Conservation (phyloP, 2,888 invertebrate species). For the Watsonalla cultraria region DNA sequence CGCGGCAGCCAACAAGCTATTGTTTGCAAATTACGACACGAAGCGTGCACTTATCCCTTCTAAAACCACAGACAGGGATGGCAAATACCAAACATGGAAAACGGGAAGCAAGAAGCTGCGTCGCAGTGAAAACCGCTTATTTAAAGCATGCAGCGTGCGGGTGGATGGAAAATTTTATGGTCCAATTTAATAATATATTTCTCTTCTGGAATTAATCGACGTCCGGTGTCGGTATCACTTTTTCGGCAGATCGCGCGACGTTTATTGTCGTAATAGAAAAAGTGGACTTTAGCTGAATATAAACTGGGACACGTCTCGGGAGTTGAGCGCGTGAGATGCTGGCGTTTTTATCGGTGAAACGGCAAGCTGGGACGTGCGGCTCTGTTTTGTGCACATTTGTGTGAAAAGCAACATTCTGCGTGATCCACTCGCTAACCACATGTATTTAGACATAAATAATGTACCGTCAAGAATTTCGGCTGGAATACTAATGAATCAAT, state of each 20-base stretch:
- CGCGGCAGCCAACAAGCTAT: slow-evolving; percentile 70
- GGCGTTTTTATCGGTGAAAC: slow-evolving; percentile 43
- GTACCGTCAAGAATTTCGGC: slow-evolving; percentile 4
- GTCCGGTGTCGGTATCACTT: slow-evolving; percentile 32
- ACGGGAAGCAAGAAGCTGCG: slow-evolving; percentile 19
- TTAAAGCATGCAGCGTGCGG: slow-evolving; percentile 23
- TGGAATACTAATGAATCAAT: neutral
- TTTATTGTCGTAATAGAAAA: slow-evolving; percentile 44
- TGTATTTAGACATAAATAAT: slow-evolving; percentile 20
- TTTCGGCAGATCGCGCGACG: slow-evolving; percentile 33
- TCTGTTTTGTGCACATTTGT: slow-evolving; percentile 40
- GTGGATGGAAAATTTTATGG: slow-evolving; percentile 46
- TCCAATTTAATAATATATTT: slow-evolving; percentile 43
- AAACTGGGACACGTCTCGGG: slow-evolving; percentile 35
- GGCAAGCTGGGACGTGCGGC: slow-evolving; percentile 26
- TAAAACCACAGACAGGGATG: slow-evolving; percentile 34
- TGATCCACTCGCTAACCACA: slow-evolving; percentile 26
- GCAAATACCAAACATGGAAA: slow-evolving; percentile 23
- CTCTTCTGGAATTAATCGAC: slow-evolving; percentile 28
- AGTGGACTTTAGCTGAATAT: slow-evolving; percentile 50
- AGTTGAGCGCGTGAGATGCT: slow-evolving; percentile 40
- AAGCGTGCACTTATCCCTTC: slow-evolving; percentile 46
- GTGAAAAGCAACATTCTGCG: slow-evolving; percentile 28
- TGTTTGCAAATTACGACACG: slow-evolving; percentile 74
- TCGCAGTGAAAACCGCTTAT: slow-evolving; percentile 25